These are phyloP conservation scores for Tridacna gigas DNA, from an alignment of 2,888 invertebrate genomes.

Conservation along the genomic window DNA sequence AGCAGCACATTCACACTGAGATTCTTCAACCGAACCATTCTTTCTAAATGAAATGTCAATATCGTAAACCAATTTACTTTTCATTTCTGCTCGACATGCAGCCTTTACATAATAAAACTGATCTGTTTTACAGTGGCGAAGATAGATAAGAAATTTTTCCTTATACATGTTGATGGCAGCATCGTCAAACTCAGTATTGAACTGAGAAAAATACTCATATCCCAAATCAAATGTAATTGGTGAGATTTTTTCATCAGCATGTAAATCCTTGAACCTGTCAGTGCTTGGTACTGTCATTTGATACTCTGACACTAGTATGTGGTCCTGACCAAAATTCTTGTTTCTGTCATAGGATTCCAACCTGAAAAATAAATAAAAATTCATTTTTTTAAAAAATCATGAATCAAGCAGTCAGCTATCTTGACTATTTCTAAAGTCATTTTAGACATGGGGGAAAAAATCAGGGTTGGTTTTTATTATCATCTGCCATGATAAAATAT, in stretches of 20 bases:
- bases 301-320: slow-evolving; percentile 38
- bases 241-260: slow-evolving; percentile 33
- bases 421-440: too few relatives aligned
- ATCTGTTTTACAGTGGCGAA: too few relatives aligned
- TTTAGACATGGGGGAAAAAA: too few relatives aligned
- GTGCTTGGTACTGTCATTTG: slow-evolving; percentile 36
- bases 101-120: slow-evolving; percentile 11
- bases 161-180: slow-evolving; percentile 33
- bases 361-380: slow-evolving; percentile 51
- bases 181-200: slow-evolving; percentile 36
- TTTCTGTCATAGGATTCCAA: slow-evolving; percentile 66
- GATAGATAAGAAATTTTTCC: slow-evolving; percentile 42
- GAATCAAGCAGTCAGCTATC: too few relatives aligned
- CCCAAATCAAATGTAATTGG: slow-evolving; percentile 14
- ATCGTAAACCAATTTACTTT: slow-evolving; percentile 39
- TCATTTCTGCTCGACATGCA: slow-evolving; percentile 52
- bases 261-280: slow-evolving; percentile 36
- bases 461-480: too few relatives aligned
- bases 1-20: slow-evolving; percentile 68
- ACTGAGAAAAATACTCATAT: slow-evolving; percentile 21
- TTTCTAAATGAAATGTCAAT: slow-evolving; percentile 46
- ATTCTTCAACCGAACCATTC: slow-evolving; percentile 49
- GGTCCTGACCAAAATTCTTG: slow-evolving; percentile 42
- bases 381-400: too few relatives aligned
- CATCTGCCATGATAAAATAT: too few relatives aligned